Percentiles rank a stretch among this genome's conserved stretches.
phyloP scores from a whole-genome alignment of 2,113 vertebrate species.

The human (Homo sapiens) region GRCh38 chr18:66083001-66083500 shows the following conservation, averaged over 20 bases:
- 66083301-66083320: not conserved
- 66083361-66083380: not conserved
- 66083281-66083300: not conserved
- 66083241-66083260: rapidly evolving
- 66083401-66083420: not conserved
- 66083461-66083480: not conserved
- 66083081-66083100: not conserved
- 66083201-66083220: too few relatives aligned
- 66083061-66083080: too few relatives aligned
- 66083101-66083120: not conserved
- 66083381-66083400: not conserved
- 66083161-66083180: rapidly evolving
- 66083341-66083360: not conserved
- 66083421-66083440: not conserved
- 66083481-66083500: not conserved
- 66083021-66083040: not conserved
- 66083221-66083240: not conserved
- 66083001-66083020: not conserved
- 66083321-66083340: not conserved
- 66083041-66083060: not conserved
- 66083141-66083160: rapidly evolving
- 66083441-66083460: not conserved
- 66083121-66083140: rapidly evolving
- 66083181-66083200: not conserved
- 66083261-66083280: rapidly evolving